These are phyloP conservation scores for Brachyalestes nurse DNA, from an alignment of 2,797 vertebrate species.

Conservation along the genomic window DNA sequence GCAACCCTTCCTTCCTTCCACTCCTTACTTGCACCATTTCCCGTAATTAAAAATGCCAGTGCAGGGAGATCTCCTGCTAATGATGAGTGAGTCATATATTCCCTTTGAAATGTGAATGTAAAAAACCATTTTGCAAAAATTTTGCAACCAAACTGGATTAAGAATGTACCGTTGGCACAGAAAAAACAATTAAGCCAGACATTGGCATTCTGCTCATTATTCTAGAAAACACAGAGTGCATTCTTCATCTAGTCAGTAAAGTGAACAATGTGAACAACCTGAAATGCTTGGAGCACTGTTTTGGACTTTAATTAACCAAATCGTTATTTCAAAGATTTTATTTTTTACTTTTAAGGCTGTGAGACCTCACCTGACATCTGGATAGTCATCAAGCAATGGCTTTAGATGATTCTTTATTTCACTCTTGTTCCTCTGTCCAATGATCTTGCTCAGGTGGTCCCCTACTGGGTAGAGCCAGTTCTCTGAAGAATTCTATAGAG, in stretches of 20 bases:
- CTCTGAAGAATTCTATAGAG: conserved; percentile 76
- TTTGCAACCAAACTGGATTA: not conserved
- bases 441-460: conserved; percentile 77
- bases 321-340: not conserved
- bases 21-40: too few species aligned
- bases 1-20: not conserved
- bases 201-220: not conserved
- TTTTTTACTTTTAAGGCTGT: not conserved
- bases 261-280: not conserved
- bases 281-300: not conserved
- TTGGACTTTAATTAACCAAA: not conserved
- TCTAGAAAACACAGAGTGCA: not conserved
- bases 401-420: conserved; percentile 77
- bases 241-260: not conserved
- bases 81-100: conserved; percentile 17
- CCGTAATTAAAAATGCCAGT: not conserved
- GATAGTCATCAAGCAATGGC: conserved; percentile 78
- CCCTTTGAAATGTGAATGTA: too few species aligned
- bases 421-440: conserved; percentile 75
- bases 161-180: not conserved
- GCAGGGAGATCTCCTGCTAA: not conserved
- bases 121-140: not conserved
- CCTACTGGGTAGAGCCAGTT: conserved; percentile 81
- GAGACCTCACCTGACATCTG: conserved; percentile 83
- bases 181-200: not conserved